Base-by-base conservation (phyloP, 2,113 vertebrate species). In the Trematocara variabile region DNA sequence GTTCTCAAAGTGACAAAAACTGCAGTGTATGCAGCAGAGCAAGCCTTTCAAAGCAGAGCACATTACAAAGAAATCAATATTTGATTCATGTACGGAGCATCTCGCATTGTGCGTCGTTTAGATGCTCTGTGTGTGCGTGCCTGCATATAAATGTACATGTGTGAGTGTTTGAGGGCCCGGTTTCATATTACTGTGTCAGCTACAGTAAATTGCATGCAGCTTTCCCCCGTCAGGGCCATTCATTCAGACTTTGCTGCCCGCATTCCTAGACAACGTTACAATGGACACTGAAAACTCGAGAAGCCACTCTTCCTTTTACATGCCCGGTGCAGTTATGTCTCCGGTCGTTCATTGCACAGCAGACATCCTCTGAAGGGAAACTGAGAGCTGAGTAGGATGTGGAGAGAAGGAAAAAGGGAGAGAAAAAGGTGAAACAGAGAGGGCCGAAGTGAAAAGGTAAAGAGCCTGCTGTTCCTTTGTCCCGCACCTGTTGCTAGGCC, bases 401-500 rank as follows among this genome's bases (percentile, higher is more conserved):
- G 68, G 54, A 30, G 77, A 82, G 86, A 33, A 85, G 80, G 65
- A 87, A 41, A 44, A 83, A 16, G 46, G 70, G 65, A 78, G 83
- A 80, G 77, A 86, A 86, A 89, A 79, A 48, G 70, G 83, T 46
- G 10, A 85, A 82, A 81, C 56, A 84, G 85, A 86, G 90, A 30
- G 87, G 65, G 86, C 83, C 68, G 87, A 80, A 86, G 93, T 79
- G 48, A 87, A 90, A 95, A 93, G 92, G 92, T 93, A 93, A 92
- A 92, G 87, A 90, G 86, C 94, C 92, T 41, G 93, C 93, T 95
- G 92, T 93, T 95, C 90, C 86, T 95, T 95, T 95, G 93, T 95
- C 92, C 90, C 77, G 91, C 95, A 93, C 95, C 94, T 95, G 95
- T 95, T 95, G 90, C 94, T 94, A 92, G 92, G 94, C 94, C 93